phyloP scores from a whole-genome alignment of 2,113 vertebrate genomes.

The Orthonyx spaldingii region DNA sequence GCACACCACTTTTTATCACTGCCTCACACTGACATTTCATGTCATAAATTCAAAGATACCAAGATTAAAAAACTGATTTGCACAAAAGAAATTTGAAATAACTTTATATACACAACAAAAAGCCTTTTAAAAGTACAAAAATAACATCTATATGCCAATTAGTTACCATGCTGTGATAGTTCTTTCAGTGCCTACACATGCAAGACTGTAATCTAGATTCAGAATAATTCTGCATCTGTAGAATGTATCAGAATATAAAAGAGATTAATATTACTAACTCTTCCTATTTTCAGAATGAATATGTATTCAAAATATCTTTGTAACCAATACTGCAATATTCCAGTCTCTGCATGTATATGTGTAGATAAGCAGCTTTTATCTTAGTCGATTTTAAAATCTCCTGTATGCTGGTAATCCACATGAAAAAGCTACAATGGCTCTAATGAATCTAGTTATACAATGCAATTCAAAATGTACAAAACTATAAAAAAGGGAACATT shows the following conservation, averaged over 20 bases:
- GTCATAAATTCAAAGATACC: slow-evolving; percentile 45
- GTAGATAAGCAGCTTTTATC: slow-evolving; percentile 53
- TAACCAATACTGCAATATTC: slow-evolving; percentile 67
- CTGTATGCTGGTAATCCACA: slow-evolving; percentile 36
- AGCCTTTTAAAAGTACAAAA: slow-evolving; percentile 76
- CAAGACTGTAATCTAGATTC: slow-evolving; percentile 46
- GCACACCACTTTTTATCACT: not conserved
- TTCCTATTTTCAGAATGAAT: slow-evolving; percentile 23
- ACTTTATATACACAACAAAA: slow-evolving; percentile 64
- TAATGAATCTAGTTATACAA: slow-evolving; percentile 60
- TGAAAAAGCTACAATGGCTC: slow-evolving; percentile 49
- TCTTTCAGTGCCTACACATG: slow-evolving; percentile 65
- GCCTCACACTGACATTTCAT: slow-evolving; percentile 60
- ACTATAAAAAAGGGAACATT: slow-evolving; percentile 68
- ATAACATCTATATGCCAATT: slow-evolving; percentile 72
- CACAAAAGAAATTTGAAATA: slow-evolving; percentile 69
- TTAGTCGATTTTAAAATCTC: slow-evolving; percentile 44
- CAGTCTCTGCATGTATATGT: slow-evolving; percentile 58
- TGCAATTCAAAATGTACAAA: slow-evolving; percentile 75
- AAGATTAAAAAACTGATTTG: slow-evolving; percentile 69
- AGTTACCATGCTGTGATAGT: slow-evolving; percentile 66
- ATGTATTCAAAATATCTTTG: slow-evolving; percentile 63
- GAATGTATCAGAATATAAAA: slow-evolving; percentile 46
- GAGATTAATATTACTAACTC: slow-evolving; percentile 19
- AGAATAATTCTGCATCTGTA: slow-evolving; percentile 30